Conservation (phyloP, 2,113 vertebrate genomes). For the Pelodiscus sinensis region DNA sequence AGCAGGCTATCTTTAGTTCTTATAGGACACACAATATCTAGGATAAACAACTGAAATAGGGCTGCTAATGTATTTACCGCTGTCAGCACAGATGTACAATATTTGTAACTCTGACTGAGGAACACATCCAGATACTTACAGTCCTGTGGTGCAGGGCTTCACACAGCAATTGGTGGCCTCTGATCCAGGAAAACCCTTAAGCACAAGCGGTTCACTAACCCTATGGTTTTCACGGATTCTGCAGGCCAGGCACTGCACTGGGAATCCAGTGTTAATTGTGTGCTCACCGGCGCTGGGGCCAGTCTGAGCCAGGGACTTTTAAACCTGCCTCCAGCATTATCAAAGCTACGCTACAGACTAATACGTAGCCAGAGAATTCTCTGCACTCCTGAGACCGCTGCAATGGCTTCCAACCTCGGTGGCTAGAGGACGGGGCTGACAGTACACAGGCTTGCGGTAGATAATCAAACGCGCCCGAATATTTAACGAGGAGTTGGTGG, state of each 20-base stretch:
- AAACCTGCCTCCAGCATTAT: background rate
- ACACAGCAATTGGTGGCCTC: background rate
- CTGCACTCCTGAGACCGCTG: background rate
- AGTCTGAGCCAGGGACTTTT: background rate
- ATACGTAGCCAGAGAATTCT: background rate
- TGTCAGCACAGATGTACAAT: background rate
- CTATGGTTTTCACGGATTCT: accelerated
- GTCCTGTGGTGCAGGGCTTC: background rate
- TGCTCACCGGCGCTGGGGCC: accelerated
- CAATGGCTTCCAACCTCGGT: background rate
- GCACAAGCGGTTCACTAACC: background rate
- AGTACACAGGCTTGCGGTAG: background rate
- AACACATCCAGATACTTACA: accelerated
- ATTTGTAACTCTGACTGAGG: background rate
- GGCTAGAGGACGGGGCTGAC: background rate
- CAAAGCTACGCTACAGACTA: background rate
- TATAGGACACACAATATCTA: slow-evolving; percentile 29
- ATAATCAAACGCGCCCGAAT: accelerated
- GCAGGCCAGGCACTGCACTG: background rate
- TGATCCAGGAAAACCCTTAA: accelerated
- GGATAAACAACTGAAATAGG: slow-evolving; percentile 31
- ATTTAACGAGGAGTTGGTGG: accelerated
- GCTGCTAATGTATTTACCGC: slow-evolving; percentile 45
- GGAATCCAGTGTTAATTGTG: background rate
- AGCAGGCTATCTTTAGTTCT: slow-evolving; percentile 57